Evolutionary conservation across 2,797 vertebrate genomes (phyloP), one percentile per base, ranked within the genome.

Genomic region (Sebastes kiyomatsui): DNA sequence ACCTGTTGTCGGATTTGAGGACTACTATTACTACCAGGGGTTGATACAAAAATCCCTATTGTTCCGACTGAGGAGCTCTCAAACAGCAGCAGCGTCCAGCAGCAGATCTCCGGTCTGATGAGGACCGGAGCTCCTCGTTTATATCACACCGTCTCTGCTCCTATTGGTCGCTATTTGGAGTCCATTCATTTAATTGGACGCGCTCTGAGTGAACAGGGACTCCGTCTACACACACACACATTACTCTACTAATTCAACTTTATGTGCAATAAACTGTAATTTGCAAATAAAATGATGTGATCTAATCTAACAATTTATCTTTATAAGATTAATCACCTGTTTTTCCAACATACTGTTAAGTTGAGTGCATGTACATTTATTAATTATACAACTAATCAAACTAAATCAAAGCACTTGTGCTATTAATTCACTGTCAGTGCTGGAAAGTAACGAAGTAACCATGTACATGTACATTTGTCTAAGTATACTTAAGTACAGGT

Each of bases 181-280:
- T 95, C 97, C 96, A 97, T 97, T 98, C 96, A 97, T 97, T 96
- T 93, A 79, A 97, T 96, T 97, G 97, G 92, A 82, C 74, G 78
- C 66, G 64, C 56, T 42, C 30, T 58, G 58, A 18, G 23, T 49
- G 49, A 4, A 9, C 16, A 5, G 3, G 25, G 30, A 58, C 52
- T 46, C 72, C 30, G 20, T 60, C 59, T 22, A 20, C 28, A n/a
- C 32, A 1, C 28, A 1, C 28, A 22, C 12, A 49, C 3, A 25
- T 32, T 27, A 38, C 32, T 25, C 58, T 11, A 1, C 18, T 18
- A 6, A 28, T 28, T 73, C 27, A 55, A 4, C 1, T 68, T 6
- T 64, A 8, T 69, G 10, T 35, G 54, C 12, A 38, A 28, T 23
- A 38, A 27, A 3, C n/a, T 2, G 1, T 12, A 42, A 5, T 28